Conservation (phyloP, 2,888 invertebrate species). For the Callimorpha dominula region DNA sequence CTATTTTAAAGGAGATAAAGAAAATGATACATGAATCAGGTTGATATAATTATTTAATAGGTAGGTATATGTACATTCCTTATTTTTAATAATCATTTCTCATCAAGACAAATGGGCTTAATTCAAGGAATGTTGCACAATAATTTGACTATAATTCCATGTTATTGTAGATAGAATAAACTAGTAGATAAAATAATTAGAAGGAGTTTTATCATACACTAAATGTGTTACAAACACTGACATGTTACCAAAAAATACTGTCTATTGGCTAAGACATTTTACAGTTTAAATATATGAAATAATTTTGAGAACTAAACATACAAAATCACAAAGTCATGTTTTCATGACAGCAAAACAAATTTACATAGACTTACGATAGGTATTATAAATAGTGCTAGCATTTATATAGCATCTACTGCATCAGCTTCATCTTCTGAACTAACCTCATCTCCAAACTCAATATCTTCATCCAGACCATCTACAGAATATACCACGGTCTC, state of each 20-base stretch:
- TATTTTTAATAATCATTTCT: conserved; percentile 58
- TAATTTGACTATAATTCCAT: conserved; percentile 58
- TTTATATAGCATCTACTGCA: conserved; percentile 89
- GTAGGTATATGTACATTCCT: conserved; percentile 80
- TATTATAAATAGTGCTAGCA: conserved; percentile 70
- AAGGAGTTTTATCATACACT: conserved; percentile 50
- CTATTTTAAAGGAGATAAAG: conserved; percentile 14
- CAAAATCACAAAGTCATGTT: conserved; percentile 75
- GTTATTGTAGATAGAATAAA: conserved; percentile 41
- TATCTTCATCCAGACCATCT: conserved; percentile 98
- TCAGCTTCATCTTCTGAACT: conserved; percentile 96
- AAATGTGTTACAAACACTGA: conserved; percentile 64
- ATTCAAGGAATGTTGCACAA: conserved; percentile 79
- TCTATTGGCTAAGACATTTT: conserved; percentile 57
- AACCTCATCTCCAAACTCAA: conserved; percentile 98
- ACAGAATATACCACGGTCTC: conserved; percentile 98
- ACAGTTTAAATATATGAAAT: conserved; percentile 60
- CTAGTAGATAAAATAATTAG: conserved; percentile 35
- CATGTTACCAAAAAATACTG: conserved; percentile 60
- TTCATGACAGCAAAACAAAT: conserved; percentile 80
- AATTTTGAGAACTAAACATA: conserved; percentile 70
- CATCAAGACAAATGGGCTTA: conserved; percentile 55
- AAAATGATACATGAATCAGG: conserved; percentile 51
- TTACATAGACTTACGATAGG: conserved; percentile 84
- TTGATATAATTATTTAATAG: conserved; percentile 73